These are phyloP conservation scores for Caradrina clavipalpis DNA, from an alignment of 2,888 invertebrate genomes.

Conservation along the genomic window DNA sequence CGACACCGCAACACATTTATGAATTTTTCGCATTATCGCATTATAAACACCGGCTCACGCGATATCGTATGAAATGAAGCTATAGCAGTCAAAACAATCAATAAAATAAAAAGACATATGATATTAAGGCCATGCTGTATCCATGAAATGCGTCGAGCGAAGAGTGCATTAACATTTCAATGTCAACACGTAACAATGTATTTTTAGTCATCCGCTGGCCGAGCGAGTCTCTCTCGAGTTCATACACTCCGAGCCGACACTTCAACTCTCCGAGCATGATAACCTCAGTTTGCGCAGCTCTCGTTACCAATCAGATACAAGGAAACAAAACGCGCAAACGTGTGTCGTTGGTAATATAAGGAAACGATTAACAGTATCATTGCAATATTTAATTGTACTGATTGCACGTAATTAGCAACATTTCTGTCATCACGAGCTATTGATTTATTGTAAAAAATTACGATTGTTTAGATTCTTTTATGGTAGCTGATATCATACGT, in stretches of 20 bases:
- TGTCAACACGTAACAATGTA: conserved; percentile 88
- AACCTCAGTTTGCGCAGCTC: conserved; percentile 61
- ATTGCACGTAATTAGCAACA: conserved; percentile 78
- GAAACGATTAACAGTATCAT: conserved; percentile 82
- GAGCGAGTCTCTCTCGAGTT: conserved; percentile 83
- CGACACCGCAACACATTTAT: conserved; percentile 75
- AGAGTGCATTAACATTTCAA: conserved; percentile 91
- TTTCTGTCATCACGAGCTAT: conserved; percentile 76
- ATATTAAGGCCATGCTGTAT: conserved; percentile 70
- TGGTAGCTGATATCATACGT: conserved; percentile 31
- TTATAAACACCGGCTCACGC: conserved; percentile 71
- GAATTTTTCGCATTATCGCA: conserved; percentile 79
- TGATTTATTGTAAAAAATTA: conserved; percentile 63
- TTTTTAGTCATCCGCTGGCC: conserved; percentile 85
- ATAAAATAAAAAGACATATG: conserved; percentile 77
- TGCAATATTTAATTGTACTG: conserved; percentile 77
- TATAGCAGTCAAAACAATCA: conserved; percentile 84
- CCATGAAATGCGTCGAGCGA: conserved; percentile 83
- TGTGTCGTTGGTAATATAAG: conserved; percentile 70
- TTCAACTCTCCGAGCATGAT: conserved; percentile 63
- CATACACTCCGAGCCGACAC: conserved; percentile 65
- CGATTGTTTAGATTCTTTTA: conserved; percentile 46
- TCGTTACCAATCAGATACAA: conserved; percentile 65
- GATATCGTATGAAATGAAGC: conserved; percentile 76
- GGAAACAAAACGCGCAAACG: conserved; percentile 61